phyloP scores from a whole-genome alignment of 2,113 vertebrate species.

The Mus pahari region DNA sequence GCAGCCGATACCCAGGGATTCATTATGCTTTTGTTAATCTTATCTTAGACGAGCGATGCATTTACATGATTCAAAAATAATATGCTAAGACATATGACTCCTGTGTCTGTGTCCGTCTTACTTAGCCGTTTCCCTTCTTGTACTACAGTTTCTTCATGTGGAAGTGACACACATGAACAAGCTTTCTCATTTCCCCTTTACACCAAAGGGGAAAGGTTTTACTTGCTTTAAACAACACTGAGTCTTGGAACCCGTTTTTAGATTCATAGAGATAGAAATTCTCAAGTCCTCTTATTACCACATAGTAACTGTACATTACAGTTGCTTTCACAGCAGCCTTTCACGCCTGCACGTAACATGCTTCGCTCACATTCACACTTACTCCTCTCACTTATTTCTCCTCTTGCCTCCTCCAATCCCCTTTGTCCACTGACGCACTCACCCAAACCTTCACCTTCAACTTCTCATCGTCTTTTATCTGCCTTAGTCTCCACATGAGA shows the following conservation, averaged over 20 bases:
- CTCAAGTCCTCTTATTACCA: not conserved
- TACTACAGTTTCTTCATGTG: not conserved
- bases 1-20: not conserved
- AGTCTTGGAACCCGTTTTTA: not conserved
- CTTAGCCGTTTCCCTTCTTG: not conserved
- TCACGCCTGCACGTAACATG: not conserved
- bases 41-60: not conserved
- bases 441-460: not conserved
- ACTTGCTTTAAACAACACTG: not conserved
- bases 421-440: too few species aligned
- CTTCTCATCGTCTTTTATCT: not conserved
- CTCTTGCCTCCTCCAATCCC: not conserved
- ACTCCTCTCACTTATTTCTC: not conserved
- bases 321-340: not conserved
- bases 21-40: not conserved
- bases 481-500: not conserved
- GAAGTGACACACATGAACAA: not conserved
- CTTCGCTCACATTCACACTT: not conserved
- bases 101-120: not conserved
- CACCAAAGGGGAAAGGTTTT: not conserved
- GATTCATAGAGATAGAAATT: not conserved
- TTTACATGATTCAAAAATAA: constrained; percentile 4
- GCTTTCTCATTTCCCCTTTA: not conserved
- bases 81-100: not conserved
- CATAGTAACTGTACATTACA: not conserved